Evolutionary conservation across 2,797 vertebrate genomes (phyloP).

Genomic region (Alfaro cultratus): DNA sequence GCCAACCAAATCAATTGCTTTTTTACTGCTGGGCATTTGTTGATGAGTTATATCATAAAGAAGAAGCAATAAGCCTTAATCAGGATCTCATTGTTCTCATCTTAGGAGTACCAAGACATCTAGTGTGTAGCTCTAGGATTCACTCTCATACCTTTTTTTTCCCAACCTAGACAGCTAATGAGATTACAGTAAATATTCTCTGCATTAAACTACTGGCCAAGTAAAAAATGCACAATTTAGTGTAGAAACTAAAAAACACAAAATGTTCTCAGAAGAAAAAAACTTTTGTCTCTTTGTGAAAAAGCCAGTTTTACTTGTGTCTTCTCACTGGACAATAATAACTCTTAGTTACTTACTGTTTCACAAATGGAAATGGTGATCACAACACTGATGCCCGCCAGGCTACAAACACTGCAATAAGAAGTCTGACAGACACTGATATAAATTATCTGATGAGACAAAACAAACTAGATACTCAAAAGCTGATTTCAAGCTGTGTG

Average conservation of each 20-base stretch:
- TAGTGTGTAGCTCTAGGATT: conserved; percentile 12
- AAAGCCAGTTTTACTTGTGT: conserved; percentile 5
- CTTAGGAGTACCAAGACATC: conserved; percentile 35
- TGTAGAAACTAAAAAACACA: neutral
- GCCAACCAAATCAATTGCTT: conserved; percentile 68
- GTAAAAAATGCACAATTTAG: neutral
- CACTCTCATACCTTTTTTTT: neutral
- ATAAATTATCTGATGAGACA: conserved; percentile 44
- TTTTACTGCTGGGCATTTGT: conserved; percentile 65
- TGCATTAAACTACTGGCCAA: neutral
- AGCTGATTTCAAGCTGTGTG: conserved; percentile 43
- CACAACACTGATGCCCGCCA: conserved; percentile 21
- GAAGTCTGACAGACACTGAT: conserved; percentile 47
- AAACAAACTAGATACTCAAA: conserved; percentile 51
- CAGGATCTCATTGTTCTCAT: conserved; percentile 40
- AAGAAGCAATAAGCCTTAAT: conserved; percentile 60
- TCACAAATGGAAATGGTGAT: conserved; percentile 19
- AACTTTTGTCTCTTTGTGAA: neutral
- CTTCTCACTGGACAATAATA: conserved; percentile 4
- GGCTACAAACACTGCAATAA: conserved; percentile 37
- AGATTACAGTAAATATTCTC: neutral
- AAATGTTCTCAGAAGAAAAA: neutral
- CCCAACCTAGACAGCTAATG: neutral
- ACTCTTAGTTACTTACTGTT: conserved; percentile 3
- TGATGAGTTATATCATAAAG: conserved; percentile 67